Conservation (phyloP, 1,140 invertebrate species). For the Drosophila kanapiae region DNA sequence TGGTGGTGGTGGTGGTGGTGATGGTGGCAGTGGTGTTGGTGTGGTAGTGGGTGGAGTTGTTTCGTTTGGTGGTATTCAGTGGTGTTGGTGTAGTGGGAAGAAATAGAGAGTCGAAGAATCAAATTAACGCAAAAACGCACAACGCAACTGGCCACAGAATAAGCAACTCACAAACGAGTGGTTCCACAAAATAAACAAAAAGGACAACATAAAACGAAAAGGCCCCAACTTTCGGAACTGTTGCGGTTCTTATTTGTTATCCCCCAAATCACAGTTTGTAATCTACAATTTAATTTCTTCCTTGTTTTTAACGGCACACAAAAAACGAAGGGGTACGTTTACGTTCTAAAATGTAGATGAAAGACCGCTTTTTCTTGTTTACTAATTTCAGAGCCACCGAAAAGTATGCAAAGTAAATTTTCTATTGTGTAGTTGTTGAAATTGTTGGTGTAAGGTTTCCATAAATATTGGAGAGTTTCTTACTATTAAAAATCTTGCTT, state of each 20-base stretch:
- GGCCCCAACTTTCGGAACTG: constrained; percentile 25
- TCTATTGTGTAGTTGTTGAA: background rate
- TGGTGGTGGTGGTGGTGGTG: constrained; percentile 20
- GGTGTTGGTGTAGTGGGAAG: constrained; percentile 46
- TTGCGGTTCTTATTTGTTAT: constrained; percentile 27
- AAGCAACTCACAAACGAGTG: constrained; percentile 28
- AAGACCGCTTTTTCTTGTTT: background rate
- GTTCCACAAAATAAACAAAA: constrained; percentile 15
- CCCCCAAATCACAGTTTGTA: constrained; percentile 7
- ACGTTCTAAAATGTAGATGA: constrained; percentile 3
- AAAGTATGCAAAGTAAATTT: background rate
- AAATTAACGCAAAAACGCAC: constrained; percentile 72
- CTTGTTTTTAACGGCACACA: constrained; percentile 14
- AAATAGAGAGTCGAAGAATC: constrained; percentile 68
- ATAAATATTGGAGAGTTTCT: background rate
- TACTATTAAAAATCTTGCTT: background rate
- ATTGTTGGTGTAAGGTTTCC: background rate
- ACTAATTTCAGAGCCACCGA: background rate
- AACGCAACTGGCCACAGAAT: constrained; percentile 56
- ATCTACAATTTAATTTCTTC: constrained; percentile 7
- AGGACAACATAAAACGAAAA: constrained; percentile 26
- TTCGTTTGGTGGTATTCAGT: constrained; percentile 19
- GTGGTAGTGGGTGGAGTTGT: constrained; percentile 28
- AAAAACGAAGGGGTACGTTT: background rate
- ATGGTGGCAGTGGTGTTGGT: constrained; percentile 26